Evolutionary conservation across 2,888 invertebrate species (phyloP), one percentile per base, ranked within the genome.

Genomic region (Acronicta alni): DNA sequence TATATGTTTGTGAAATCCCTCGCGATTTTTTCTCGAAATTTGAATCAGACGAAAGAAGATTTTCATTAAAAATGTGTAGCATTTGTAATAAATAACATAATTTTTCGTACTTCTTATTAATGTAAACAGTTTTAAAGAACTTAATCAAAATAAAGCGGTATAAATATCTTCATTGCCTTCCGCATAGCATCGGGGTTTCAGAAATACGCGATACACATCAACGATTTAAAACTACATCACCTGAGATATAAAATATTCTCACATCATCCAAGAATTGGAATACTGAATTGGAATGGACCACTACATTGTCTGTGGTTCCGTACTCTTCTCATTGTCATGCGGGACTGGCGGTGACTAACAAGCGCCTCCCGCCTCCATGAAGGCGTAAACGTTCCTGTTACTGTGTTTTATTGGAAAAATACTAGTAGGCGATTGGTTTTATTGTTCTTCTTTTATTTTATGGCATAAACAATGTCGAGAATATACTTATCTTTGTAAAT

Each of bases 381-480:
- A n/a, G n/a, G 35, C 35, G 35, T 35, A 35, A 35, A 35, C n/a
- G 35, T 35, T 35, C 35, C n/a, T 35, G n/a, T 35, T n/a, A n/a
- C n/a, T 35, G 35, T 14, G 35, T n/a, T 35, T 35, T n/a, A 35
- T 35, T n/a, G 6, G 35, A 7, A 35, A n/a, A 35, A 35, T 35
- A 35, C n/a, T 6, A 5, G 14, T n/a, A 1, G n/a, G n/a, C n/a
- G n/a, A 35, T 35, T n/a, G 35, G n/a, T 35, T 32, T 35, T 35
- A 35, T 35, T 35, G 35, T 1, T 35, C n/a, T 0, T n/a, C 35
- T n/a, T 35, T 35, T 35, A 35, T 35, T 35, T 35, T 35, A n/a
- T 35, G 35, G 2, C n/a, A 35, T n/a, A 35, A n/a, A 35, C 35
- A 35, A 35, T n/a, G 35, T 35, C 35, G 6, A n/a, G 35, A n/a